These are phyloP conservation scores for Tenebrosternarchus preto DNA, from an alignment of 2,113 vertebrate species.

Conservation along the genomic window DNA sequence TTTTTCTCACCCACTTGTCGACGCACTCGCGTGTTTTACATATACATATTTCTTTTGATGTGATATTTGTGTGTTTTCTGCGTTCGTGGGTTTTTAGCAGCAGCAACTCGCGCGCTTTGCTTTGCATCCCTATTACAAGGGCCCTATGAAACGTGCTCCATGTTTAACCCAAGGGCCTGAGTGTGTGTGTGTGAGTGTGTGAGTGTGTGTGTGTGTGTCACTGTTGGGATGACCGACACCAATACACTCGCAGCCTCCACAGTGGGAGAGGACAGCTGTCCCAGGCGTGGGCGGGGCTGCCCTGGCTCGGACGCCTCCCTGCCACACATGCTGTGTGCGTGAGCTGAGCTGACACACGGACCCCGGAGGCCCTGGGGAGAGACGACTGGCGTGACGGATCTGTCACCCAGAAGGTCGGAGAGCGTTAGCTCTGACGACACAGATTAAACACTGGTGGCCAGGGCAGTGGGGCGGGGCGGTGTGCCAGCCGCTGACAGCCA, in stretches of 20 bases:
- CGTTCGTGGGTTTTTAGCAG: not conserved
- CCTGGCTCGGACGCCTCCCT: conserved; percentile 42
- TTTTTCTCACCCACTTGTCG: not conserved
- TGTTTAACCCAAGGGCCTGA: conserved; percentile 58
- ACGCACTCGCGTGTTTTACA: not conserved
- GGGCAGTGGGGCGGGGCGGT: conserved; percentile 80
- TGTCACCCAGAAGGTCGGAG: conserved; percentile 89
- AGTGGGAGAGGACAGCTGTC: conserved; percentile 68
- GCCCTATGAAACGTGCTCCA: conserved; percentile 52
- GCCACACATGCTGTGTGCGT: conserved; percentile 50
- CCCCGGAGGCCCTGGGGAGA: conserved; percentile 60
- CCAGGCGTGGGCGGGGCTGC: conserved; percentile 67
- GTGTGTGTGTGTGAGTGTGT: conserved; percentile 35
- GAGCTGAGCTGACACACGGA: conserved; percentile 71
- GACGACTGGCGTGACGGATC: conserved; percentile 85
- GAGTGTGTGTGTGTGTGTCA: conserved; percentile 45
- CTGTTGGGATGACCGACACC: conserved; percentile 63
- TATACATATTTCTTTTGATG: conserved; percentile 37
- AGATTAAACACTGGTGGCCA: conserved; percentile 89
- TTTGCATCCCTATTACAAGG: conserved; percentile 46
- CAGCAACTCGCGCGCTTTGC: not conserved
- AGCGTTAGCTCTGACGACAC: conserved; percentile 92
- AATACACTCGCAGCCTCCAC: conserved; percentile 63
- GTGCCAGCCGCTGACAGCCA: conserved; percentile 83
- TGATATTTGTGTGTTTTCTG: not conserved